Evolutionary conservation across 2,113 vertebrate genomes (phyloP).

Genomic region (Candoia aspera): DNA sequence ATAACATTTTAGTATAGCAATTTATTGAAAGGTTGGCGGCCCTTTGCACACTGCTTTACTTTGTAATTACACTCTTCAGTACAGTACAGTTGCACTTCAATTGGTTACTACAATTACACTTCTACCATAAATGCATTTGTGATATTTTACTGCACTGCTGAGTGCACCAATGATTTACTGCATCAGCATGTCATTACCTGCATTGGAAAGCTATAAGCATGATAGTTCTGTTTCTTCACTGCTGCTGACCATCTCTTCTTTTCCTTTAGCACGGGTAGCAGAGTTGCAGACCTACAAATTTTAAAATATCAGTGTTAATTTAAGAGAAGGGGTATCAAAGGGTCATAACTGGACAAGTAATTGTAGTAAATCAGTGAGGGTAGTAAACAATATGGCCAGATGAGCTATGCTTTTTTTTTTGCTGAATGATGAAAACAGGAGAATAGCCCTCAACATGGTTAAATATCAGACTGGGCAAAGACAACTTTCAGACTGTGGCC

Average conservation of each 20-base stretch:
- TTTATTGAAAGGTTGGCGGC: slow-evolving; percentile 11
- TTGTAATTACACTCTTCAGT: background rate
- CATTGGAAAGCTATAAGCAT: background rate
- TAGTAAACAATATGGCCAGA: background rate
- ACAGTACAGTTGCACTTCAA: too few species aligned
- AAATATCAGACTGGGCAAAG: background rate
- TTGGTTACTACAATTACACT: too few species aligned
- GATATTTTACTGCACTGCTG: slow-evolving; percentile 31
- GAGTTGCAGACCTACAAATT: background rate
- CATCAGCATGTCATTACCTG: rapidly evolving
- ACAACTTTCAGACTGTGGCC: background rate
- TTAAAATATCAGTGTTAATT: background rate
- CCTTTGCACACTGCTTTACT: background rate
- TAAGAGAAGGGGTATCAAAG: background rate
- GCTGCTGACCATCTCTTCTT: background rate
- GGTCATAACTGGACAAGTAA: background rate
- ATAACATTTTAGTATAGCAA: slow-evolving; percentile 13
- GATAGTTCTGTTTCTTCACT: background rate
- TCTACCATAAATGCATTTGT: slow-evolving; percentile 3
- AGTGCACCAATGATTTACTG: background rate
- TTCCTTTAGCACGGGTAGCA: background rate
- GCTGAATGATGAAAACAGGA: background rate
- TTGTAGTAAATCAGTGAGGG: background rate
- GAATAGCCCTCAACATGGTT: background rate
- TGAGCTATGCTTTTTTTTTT: background rate